phyloP scores from a whole-genome alignment of 2,797 vertebrate genomes.

The Liasis olivaceus region DNA sequence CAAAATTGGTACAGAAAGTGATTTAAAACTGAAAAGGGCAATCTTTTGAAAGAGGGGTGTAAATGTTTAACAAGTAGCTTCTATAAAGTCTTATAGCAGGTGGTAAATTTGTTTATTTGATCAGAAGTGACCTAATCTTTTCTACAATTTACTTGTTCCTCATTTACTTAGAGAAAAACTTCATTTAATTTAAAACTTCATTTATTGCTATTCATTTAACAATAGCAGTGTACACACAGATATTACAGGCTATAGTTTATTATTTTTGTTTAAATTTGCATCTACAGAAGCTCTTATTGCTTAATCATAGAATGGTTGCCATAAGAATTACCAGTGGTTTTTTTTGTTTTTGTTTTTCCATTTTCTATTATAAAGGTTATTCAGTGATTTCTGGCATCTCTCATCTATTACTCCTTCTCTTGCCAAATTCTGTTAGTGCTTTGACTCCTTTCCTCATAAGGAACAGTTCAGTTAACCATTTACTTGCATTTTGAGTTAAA shows the following conservation, averaged over 20 bases:
- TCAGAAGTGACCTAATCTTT: neutral
- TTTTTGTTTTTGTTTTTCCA: accelerated
- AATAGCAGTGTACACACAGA: neutral
- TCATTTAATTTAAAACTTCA: neutral
- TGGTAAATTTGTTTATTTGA: neutral
- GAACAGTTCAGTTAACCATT: neutral
- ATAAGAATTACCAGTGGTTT: neutral
- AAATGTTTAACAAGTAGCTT: neutral
- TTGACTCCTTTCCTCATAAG: neutral
- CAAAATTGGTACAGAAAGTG: neutral
- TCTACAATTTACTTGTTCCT: neutral
- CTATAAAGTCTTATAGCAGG: neutral
- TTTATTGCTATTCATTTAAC: neutral
- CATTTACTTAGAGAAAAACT: neutral
- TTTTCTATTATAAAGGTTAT: neutral
- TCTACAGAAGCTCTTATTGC: neutral
- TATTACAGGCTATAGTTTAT: neutral
- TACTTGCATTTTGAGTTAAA: neutral
- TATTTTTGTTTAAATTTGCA: neutral
- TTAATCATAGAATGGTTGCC: neutral
- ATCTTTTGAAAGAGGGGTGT: neutral
- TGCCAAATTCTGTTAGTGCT: neutral
- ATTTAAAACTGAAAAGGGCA: neutral
- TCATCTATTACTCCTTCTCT: neutral
- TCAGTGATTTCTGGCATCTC: neutral